Base-by-base conservation (phyloP, 2,797 vertebrate species). In the Apodemus agrarius region DNA sequence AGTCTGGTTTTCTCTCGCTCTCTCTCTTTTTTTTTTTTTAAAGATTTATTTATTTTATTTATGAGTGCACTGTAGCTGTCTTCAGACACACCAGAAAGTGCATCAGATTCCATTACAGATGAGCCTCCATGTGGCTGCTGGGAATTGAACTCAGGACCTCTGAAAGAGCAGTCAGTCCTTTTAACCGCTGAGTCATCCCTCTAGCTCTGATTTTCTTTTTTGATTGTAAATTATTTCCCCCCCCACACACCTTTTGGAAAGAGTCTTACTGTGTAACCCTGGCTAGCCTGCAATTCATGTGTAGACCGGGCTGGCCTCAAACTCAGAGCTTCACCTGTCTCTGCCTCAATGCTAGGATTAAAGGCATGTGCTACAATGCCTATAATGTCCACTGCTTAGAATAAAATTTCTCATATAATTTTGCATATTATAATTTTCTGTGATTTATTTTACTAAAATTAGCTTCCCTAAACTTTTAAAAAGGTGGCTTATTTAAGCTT, bases 401-500 rank as follows among this genome's bases (percentile, higher is more conserved):
- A 40, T 61, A 81, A 89, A 85, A 65, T 83, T 95, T 61, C 49
- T 86, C 61, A 88, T 79, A 72, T 59, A 89, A 22, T 85, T 26
- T 8, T 80, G 5, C 69, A 21, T 81, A 59, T 19, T 49, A 72
- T 52, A 8, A 10, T 91, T 93, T 84, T 61, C 89, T 92, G 2
- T 87, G 26, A 26, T 17, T 93, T 93, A 49, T 49, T 93, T 93
- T 80, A 90, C 59, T 91, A 34, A 75, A 94, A 76, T 85, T 89
- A 43, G 37, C 69, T 95, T 92, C 72, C 24, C 16, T 78, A 22
- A 90, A 46, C 61, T 82, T 82, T 92, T 95, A 84, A 7, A 85
- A 49, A 88, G 49, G 29, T 78, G 12, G 6, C 74, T 95, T 75
- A 34, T 87, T 96, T 88, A 78, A 61, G 59, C 22, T 81, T 61